Conservation (phyloP, 2,888 invertebrate genomes). For the Hirudinaria manillensis region DNA sequence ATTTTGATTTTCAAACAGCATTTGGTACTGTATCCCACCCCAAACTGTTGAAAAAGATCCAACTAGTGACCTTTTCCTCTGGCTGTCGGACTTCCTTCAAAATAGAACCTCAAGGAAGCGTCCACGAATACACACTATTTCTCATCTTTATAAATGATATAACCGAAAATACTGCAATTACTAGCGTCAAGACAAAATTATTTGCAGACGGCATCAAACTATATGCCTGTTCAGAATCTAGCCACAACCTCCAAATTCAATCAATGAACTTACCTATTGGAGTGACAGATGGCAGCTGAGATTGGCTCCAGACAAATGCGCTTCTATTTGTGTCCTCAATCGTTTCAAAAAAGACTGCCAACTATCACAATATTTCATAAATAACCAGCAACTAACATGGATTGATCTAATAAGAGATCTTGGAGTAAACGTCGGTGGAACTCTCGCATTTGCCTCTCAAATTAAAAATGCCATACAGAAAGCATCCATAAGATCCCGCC, state of each 20-base stretch:
- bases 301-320: not conserved
- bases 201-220: not conserved
- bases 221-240: not conserved
- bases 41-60: not conserved
- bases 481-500: too few relatives aligned
- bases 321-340: too few relatives aligned
- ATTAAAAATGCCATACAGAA: not conserved
- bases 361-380: not conserved
- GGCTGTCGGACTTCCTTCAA: not conserved
- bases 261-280: slow-evolving; percentile 6
- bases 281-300: not conserved
- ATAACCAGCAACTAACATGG: not conserved
- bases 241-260: slow-evolving; percentile 1
- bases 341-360: too few relatives aligned
- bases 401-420: not conserved
- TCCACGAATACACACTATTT: not conserved
- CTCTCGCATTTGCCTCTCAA: not conserved
- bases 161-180: not conserved
- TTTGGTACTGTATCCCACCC: not conserved
- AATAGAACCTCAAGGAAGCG: not conserved
- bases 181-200: not conserved
- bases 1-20: not conserved
- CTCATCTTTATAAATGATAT: slow-evolving; percentile 5
- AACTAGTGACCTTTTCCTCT: not conserved
- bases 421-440: not conserved